A percentile compares a stretch with the other conserved stretches of the same genome.
phyloP scores from a whole-genome alignment of 2,797 vertebrate genomes.

The Chloroceryle inda region DNA sequence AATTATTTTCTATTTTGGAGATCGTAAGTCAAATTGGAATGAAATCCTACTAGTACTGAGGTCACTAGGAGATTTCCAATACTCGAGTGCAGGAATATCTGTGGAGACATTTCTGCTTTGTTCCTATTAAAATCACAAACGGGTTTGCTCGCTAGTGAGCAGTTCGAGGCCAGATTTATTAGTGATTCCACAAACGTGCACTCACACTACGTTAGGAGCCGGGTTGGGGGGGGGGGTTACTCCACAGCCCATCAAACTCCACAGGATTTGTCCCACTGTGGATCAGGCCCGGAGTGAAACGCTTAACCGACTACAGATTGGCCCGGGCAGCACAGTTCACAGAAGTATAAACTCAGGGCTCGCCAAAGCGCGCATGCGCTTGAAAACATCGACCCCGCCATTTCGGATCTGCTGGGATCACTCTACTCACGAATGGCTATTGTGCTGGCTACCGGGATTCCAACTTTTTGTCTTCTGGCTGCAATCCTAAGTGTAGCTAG shows the following conservation, averaged over 20 bases:
- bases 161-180: not conserved
- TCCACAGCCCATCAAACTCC: not conserved
- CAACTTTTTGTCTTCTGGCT: constrained; percentile 35
- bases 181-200: not conserved
- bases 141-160: not conserved
- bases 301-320: not conserved
- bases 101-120: not conserved
- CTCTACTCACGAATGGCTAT: not conserved
- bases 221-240: not conserved
- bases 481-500: not conserved
- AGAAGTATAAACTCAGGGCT: not conserved
- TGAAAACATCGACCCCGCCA: not conserved
- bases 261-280: not conserved
- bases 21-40: not conserved
- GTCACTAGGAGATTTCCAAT: not conserved
- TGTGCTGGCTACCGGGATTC: not conserved
- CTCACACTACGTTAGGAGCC: rapidly evolving
- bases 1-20: not conserved
- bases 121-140: not conserved
- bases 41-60: not conserved
- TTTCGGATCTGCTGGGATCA: not conserved
- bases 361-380: not conserved
- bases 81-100: not conserved
- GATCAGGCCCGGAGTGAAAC: not conserved
- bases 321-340: not conserved